These are phyloP conservation scores for Rhopilema esculentum DNA, from an alignment of 30 jellyfish, hydroid and myxozoan genomes.

Conservation along the genomic window DNA sequence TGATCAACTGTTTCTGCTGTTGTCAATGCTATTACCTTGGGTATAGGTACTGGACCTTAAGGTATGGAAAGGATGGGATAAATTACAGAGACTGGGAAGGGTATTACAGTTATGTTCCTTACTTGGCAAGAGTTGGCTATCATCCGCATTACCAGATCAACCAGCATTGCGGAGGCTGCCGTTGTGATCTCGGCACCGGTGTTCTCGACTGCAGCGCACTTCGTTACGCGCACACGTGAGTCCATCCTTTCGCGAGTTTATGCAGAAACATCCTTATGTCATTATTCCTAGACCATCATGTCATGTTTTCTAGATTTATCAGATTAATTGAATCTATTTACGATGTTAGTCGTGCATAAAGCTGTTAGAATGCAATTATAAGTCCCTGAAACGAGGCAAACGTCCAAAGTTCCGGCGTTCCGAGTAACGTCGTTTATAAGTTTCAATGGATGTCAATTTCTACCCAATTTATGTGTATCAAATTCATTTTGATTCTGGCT, in stretches of 20 bases:
- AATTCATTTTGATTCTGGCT: too few species aligned
- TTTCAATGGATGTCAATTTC: too few species aligned
- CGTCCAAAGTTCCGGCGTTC: too few species aligned
- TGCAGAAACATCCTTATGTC: too few species aligned
- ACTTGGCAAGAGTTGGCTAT: neutral
- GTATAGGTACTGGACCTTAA: neutral
- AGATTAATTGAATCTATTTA: too few species aligned
- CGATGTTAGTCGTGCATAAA: too few species aligned
- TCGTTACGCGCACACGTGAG: neutral
- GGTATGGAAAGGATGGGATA: neutral
- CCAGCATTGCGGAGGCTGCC: neutral
- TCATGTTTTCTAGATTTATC: too few species aligned
- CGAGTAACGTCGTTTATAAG: too few species aligned
- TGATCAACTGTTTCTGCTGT: neutral
- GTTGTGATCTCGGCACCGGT: neutral
- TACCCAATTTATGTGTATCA: too few species aligned
- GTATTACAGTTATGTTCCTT: conserved; percentile 1
- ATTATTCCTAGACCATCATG: too few species aligned
- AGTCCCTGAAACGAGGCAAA: too few species aligned
- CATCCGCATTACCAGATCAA: conserved; percentile 11
- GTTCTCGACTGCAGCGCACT: conserved; percentile 3
- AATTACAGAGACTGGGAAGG: conserved; percentile 3
- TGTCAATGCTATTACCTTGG: neutral
- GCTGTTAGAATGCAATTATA: too few species aligned
- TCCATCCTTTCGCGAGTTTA: neutral